Percentiles rank a stretch among this genome's conserved stretches.
Conservation (phyloP, 2,888 invertebrate species). For the Drosophila eohydei region DNA sequence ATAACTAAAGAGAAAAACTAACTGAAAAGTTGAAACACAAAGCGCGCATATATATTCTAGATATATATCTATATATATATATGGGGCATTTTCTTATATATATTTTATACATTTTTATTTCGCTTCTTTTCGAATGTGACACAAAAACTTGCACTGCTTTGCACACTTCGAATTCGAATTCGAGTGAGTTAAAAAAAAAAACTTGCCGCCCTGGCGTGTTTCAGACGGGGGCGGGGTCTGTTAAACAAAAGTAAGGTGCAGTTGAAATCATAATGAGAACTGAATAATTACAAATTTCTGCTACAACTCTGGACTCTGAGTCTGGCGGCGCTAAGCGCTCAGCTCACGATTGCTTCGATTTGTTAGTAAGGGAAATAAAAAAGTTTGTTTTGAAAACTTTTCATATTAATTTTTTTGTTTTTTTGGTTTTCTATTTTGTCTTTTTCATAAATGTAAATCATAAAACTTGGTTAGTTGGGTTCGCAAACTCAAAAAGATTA, state of each 20-base stretch:
- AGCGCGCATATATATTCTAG: slow-evolving; percentile 18
- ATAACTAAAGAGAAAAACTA: slow-evolving; percentile 33
- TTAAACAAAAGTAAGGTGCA: slow-evolving; percentile 69
- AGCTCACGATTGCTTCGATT: slow-evolving; percentile 10
- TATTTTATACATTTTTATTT: background rate
- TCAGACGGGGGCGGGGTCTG: slow-evolving; percentile 3
- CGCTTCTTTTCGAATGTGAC: slow-evolving; percentile 55
- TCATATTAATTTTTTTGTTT: background rate
- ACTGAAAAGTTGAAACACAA: slow-evolving; percentile 26
- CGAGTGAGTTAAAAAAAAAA: slow-evolving; percentile 9
- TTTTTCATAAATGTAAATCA: slow-evolving; percentile 39
- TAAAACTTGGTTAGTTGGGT: slow-evolving; percentile 67
- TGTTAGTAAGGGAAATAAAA: slow-evolving; percentile 56
- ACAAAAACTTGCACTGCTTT: slow-evolving; percentile 85
- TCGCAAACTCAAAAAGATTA: slow-evolving; percentile 58
- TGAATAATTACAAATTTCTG: slow-evolving; percentile 29
- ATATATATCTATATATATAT: slow-evolving; percentile 18
- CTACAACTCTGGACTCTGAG: slow-evolving; percentile 11
- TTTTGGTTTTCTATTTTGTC: slow-evolving; percentile 9
- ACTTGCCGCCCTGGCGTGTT: no score
- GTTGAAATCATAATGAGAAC: slow-evolving; percentile 56
- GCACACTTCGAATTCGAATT: slow-evolving; percentile 57
- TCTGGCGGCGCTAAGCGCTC: slow-evolving; percentile 28
- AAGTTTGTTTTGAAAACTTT: slow-evolving; percentile 11
- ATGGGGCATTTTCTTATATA: slow-evolving; percentile 11